A percentile compares a stretch with the other conserved stretches of the same genome.
Conservation (phyloP, 2,888 invertebrate species). For the Serrognathus titanus region DNA sequence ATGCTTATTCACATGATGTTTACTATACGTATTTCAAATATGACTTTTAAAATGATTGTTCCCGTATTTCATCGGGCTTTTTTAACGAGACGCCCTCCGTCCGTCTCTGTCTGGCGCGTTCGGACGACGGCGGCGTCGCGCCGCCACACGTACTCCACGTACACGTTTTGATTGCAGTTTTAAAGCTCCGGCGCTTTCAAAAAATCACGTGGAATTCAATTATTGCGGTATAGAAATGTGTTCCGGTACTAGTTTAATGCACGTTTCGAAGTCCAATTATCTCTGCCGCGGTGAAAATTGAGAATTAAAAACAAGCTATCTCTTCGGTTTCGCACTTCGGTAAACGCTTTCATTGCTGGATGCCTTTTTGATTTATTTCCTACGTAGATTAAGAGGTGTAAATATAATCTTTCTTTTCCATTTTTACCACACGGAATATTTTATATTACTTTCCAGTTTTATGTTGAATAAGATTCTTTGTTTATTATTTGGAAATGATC, state of each 20-base stretch:
- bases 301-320: neutral
- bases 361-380: too few species aligned
- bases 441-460: too few species aligned
- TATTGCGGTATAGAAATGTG: neutral
- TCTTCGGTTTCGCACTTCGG: neutral
- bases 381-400: too few species aligned
- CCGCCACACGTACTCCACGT: too few species aligned
- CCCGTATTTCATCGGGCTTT: too few species aligned
- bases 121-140: neutral
- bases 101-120: neutral
- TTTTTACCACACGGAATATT: too few species aligned
- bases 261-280: neutral
- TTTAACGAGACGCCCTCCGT: neutral
- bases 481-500: too few species aligned
- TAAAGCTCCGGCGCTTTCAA: neutral
- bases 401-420: too few species aligned
- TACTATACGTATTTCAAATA: slow-evolving; percentile 28
- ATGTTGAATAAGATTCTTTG: too few species aligned
- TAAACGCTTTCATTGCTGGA: neutral
- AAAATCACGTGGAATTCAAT: neutral
- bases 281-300: neutral
- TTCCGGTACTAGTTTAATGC: neutral
- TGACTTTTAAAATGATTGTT: neutral
- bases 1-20: slow-evolving; percentile 38
- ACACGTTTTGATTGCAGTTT: too few species aligned